Conservation (phyloP, 2,113 vertebrate genomes). For the Rutilus rutilus region DNA sequence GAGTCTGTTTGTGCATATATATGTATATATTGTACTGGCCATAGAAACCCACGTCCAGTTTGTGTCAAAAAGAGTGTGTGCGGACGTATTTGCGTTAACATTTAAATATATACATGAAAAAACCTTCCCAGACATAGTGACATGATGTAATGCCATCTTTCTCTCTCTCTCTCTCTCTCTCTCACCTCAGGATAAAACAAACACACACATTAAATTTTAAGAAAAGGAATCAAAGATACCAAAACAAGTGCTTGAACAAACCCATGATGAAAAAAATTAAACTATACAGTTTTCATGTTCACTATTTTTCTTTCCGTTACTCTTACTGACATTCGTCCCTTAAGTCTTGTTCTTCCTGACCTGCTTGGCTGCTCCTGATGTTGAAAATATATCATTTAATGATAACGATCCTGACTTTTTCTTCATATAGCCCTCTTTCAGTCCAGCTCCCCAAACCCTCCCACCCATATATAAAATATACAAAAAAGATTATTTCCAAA, state of each 20-base stretch:
- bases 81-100: slow-evolving; percentile 44
- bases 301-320: slow-evolving; percentile 63
- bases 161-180: slow-evolving; percentile 52
- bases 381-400: slow-evolving; percentile 70
- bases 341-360: slow-evolving; percentile 12
- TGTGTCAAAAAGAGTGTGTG: slow-evolving; percentile 12
- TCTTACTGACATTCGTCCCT: slow-evolving; percentile 69
- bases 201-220: slow-evolving; percentile 54
- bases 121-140: slow-evolving; percentile 58
- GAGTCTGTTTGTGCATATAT: slow-evolving; percentile 13
- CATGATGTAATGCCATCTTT: slow-evolving; percentile 52
- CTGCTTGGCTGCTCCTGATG: slow-evolving; percentile 47
- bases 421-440: slow-evolving; percentile 63
- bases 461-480: slow-evolving; percentile 79
- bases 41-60: slow-evolving; percentile 47
- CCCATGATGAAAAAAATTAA: slow-evolving; percentile 59
- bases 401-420: slow-evolving; percentile 52
- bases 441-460: slow-evolving; percentile 53
- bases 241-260: slow-evolving; percentile 66
- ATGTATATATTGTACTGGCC: slow-evolving; percentile 16
- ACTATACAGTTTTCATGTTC: slow-evolving; percentile 65
- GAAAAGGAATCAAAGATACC: slow-evolving; percentile 68
- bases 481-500: slow-evolving; percentile 78
- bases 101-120: slow-evolving; percentile 63
- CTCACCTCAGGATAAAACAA: slow-evolving; percentile 51